phyloP scores from a whole-genome alignment of 2,888 invertebrate species.

The Peribatodes rhomboidaria region DNA sequence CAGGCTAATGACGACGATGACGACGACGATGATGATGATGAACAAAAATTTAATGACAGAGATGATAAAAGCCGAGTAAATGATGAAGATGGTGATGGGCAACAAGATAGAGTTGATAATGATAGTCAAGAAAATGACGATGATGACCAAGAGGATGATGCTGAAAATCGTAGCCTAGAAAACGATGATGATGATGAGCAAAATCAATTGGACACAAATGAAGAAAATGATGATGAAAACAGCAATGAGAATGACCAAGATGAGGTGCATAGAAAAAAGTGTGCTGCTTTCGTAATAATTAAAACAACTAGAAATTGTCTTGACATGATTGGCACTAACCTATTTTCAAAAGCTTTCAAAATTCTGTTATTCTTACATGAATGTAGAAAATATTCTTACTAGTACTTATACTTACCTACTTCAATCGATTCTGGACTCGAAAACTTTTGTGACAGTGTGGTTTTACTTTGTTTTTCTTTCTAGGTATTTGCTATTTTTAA shows the following conservation, averaged over 20 bases:
- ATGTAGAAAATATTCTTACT: too few species aligned
- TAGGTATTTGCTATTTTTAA: constrained; percentile 29
- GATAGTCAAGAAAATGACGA: constrained; percentile 39
- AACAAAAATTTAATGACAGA: constrained; percentile 56
- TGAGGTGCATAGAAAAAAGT: constrained; percentile 63
- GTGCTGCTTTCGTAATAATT: constrained; percentile 56
- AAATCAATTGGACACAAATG: constrained; percentile 17
- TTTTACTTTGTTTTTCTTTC: constrained; percentile 26
- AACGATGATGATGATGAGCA: constrained; percentile 43
- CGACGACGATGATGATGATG: constrained; percentile 54
- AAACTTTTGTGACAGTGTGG: constrained; percentile 11
- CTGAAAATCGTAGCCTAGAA: constrained; percentile 28
- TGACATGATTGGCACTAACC: constrained; percentile 73
- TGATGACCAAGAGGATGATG: constrained; percentile 40
- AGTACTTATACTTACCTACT: constrained; percentile 6
- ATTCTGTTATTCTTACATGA: too few species aligned
- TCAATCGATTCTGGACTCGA: constrained; percentile 6
- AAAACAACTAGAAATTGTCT: constrained; percentile 45
- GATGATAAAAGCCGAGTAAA: constrained; percentile 53
- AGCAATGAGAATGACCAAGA: constrained; percentile 50
- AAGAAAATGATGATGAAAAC: constrained; percentile 49
- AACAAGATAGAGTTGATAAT: constrained; percentile 45
- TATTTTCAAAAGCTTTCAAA: constrained; percentile 56
- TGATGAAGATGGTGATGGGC: constrained; percentile 58
- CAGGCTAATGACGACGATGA: constrained; percentile 53